Percentiles rank a stretch among this genome's conserved stretches.
phyloP scores from a whole-genome alignment of 2,113 vertebrate genomes.

The Lamprotornis superbus region DNA sequence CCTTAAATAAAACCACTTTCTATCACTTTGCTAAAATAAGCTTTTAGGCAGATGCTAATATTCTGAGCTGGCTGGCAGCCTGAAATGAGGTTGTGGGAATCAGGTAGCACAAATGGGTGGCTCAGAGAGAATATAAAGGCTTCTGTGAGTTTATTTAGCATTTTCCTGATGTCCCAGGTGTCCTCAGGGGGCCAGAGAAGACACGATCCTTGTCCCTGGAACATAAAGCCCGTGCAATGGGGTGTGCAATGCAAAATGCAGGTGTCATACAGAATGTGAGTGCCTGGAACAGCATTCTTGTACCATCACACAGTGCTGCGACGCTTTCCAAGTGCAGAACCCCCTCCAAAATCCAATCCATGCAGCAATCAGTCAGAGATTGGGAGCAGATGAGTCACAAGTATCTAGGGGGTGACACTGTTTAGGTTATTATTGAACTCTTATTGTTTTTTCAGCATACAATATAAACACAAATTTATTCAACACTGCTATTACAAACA shows the following conservation, averaged over 20 bases:
- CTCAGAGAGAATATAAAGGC: neutral
- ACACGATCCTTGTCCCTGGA: accelerated
- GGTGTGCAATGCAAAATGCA: neutral
- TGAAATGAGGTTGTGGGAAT: neutral
- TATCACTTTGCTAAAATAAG: constrained; percentile 8
- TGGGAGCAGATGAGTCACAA: neutral
- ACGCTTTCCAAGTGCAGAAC: neutral
- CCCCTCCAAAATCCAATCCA: neutral
- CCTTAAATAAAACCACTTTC: constrained; percentile 24
- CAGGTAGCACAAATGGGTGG: neutral
- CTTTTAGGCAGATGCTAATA: constrained; percentile 15
- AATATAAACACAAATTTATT: neutral
- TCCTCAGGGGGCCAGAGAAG: neutral
- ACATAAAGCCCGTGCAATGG: neutral
- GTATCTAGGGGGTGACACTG: neutral
- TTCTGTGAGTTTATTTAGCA: neutral
- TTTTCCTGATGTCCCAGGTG: neutral
- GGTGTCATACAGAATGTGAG: neutral
- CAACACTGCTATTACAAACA: neutral
- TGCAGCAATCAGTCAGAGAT: neutral
- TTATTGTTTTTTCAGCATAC: neutral
- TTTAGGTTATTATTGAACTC: neutral
- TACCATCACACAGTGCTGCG: neutral
- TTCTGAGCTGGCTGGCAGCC: constrained; percentile 9
- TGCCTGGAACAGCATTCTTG: neutral